Base-by-base conservation (phyloP, 2,888 invertebrate genomes). In the Tenodera sinensis region DNA sequence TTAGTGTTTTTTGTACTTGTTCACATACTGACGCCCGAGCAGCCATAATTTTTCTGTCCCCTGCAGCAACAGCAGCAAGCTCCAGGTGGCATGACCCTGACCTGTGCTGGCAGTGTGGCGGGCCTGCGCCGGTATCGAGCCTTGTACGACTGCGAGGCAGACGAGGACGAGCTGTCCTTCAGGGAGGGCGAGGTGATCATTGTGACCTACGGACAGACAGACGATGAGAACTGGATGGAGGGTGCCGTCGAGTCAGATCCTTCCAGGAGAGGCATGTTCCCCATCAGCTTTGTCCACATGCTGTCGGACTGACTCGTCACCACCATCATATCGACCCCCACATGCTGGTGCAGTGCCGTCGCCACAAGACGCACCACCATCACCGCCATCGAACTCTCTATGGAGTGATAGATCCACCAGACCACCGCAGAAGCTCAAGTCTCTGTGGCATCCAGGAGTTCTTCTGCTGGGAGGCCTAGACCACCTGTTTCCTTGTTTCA, bases 201-300 rank as follows among this genome's bases (percentile, higher is more conserved):
- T 85, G 97, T 99, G 42, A 96, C 98, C 90, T 98, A 98, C 93
- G 98, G 98, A 92, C 96, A 97, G 91, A 98, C 98, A 0, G 97
- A 98, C 92, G 98, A 99, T 93, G 99, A 99, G 93, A 98, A 99
- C 93, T 99, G 99, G 99, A 98, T 99, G 98, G 98, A 99, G 93
- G 99, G 99, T 2, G 96, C 97, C 92, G 96, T 99, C 83, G 98
- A 98, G 93, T 96, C 97, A 90, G 96, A 97, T 89, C 96, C 96
- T 1, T 95, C 96, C 30, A 95, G 98, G 85, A 94, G 96, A 91
- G 99, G 99, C 90, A 98, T 99, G 96, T 99, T 99, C 94, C 99
- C 99, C 88, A 97, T 98, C 93, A 98, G 98, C 92, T 99, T 99
- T 94, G 99, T 99, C 89, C 98, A 98, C 94, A 98, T 98, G 97